Evolutionary conservation across 2,797 vertebrate species (phyloP).

Genomic region (Sciurus carolinensis): DNA sequence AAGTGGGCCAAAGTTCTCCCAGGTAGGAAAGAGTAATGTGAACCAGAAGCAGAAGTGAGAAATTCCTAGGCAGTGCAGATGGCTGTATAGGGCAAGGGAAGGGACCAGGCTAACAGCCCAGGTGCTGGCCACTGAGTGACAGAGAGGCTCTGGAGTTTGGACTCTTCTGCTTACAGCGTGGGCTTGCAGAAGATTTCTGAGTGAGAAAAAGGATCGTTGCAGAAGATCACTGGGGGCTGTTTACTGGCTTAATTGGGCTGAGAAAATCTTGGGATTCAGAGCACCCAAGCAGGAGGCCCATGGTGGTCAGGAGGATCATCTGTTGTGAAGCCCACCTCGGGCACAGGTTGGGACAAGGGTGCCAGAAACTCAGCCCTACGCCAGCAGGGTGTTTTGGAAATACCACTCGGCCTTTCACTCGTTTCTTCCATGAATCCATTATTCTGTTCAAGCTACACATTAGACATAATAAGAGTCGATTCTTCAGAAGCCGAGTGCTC

Average conservation of each 20-base stretch:
- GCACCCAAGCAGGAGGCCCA: neutral
- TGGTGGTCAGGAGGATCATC: neutral
- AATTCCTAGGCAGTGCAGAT: neutral
- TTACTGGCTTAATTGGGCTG: neutral
- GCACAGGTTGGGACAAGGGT: neutral
- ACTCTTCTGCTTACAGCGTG: neutral
- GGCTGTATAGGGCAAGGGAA: neutral
- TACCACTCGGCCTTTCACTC: neutral
- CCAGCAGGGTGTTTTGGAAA: neutral
- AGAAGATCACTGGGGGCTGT: neutral
- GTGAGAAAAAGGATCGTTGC: neutral
- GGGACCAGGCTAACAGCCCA: neutral
- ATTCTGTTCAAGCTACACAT: too few species aligned
- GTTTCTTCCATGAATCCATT: neutral
- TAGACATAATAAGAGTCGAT: neutral
- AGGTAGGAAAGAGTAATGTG: neutral
- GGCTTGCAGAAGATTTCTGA: neutral
- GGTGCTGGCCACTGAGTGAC: too few species aligned
- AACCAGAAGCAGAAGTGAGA: neutral
- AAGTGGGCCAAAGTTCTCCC: neutral
- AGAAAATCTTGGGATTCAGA: neutral
- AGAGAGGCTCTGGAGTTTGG: too few species aligned
- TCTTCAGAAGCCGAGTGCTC: neutral
- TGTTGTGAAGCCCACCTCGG: too few species aligned
- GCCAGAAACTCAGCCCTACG: neutral